Conservation (phyloP, 2,113 vertebrate species). For the Danionella cerebrum region DNA sequence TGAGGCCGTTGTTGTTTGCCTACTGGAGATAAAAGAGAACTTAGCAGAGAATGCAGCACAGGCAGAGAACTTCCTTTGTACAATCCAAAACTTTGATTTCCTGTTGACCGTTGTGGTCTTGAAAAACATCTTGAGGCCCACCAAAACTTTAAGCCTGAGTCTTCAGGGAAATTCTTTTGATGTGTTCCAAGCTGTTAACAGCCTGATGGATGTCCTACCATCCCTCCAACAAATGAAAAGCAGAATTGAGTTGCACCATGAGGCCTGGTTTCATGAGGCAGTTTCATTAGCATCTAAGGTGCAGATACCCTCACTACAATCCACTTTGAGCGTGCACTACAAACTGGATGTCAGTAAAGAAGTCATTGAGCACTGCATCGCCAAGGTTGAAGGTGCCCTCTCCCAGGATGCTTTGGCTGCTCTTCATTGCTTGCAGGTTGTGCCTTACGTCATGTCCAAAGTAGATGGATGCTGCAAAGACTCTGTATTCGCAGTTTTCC, state of each 20-base stretch:
- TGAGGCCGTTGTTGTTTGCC: constrained; percentile 52
- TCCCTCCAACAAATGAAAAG: constrained; percentile 50
- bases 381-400: constrained; percentile 59
- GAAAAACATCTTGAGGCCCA: constrained; percentile 53
- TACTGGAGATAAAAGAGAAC: constrained; percentile 54
- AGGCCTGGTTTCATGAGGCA: constrained; percentile 66
- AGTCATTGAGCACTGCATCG: constrained; percentile 53
- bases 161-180: constrained; percentile 66
- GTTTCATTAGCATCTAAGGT: constrained; percentile 54
- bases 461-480: constrained; percentile 58
- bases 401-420: constrained; percentile 59
- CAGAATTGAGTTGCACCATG: constrained; percentile 58
- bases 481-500: constrained; percentile 55
- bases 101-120: constrained; percentile 60
- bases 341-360: constrained; percentile 55
- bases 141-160: constrained; percentile 55
- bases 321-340: constrained; percentile 61
- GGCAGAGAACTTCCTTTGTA: constrained; percentile 48
- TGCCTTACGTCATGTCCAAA: constrained; percentile 72
- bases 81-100: constrained; percentile 63
- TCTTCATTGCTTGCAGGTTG: constrained; percentile 67
- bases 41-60: constrained; percentile 44
- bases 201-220: constrained; percentile 49
- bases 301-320: constrained; percentile 55
- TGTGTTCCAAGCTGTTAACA: constrained; percentile 55